Percentiles rank a stretch among this genome's conserved stretches.
Evolutionary conservation across 2,113 vertebrate species (phyloP).

Genomic region (Lycocorax pyrrhopterus): DNA sequence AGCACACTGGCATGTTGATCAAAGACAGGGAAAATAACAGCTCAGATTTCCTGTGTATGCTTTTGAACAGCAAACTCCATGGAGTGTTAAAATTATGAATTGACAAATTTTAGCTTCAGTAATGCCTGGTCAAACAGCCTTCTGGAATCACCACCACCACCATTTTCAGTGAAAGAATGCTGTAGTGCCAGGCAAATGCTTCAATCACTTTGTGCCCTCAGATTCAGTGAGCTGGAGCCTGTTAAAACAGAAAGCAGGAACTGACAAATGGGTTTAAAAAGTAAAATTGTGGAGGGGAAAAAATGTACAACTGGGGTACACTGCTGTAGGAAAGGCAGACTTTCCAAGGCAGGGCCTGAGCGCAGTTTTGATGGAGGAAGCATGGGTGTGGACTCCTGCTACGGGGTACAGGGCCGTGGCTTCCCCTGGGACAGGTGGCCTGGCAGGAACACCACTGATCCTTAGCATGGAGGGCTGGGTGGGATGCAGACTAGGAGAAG

Average conservation of each 20-base stretch:
- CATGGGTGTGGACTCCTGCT: neutral
- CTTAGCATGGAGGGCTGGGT: neutral
- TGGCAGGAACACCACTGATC: neutral
- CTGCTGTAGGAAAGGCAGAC: neutral
- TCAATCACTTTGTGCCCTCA: neutral
- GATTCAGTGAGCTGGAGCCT: neutral
- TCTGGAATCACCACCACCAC: neutral
- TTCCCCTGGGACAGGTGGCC: neutral
- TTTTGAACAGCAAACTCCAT: neutral
- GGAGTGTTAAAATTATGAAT: neutral
- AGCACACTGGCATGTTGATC: neutral
- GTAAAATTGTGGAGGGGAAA: neutral
- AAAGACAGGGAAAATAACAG: neutral
- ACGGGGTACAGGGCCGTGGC: rapidly evolving
- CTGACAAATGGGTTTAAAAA: neutral
- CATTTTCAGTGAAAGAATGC: neutral
- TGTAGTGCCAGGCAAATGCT: neutral
- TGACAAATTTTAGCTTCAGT: neutral
- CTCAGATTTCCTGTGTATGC: neutral
- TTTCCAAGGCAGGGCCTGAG: neutral
- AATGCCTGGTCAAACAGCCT: neutral
- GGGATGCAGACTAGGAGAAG: neutral
- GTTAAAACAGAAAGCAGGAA: neutral
- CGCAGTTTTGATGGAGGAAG: neutral
- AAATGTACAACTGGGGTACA: rapidly evolving